Evolutionary conservation across 2,888 invertebrate genomes (phyloP).

Genomic region (Hedychridium roseum): DNA sequence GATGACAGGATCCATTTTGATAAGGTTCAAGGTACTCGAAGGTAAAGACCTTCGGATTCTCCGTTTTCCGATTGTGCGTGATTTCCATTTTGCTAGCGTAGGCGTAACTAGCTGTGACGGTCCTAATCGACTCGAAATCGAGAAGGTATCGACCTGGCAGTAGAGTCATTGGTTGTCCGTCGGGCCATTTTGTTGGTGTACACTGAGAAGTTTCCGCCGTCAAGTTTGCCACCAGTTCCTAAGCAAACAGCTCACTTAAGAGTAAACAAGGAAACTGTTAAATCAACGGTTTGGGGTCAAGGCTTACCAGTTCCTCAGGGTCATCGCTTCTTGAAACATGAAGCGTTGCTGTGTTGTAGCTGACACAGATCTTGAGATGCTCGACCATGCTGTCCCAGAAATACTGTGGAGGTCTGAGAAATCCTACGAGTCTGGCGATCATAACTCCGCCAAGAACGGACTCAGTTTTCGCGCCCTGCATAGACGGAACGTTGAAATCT

Average conservation of each 20-base stretch:
- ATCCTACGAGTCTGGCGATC: conserved; percentile 81
- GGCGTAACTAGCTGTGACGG: conserved; percentile 59
- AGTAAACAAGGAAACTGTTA: not conserved
- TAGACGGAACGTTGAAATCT: conserved; percentile 78
- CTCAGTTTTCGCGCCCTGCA: conserved; percentile 73
- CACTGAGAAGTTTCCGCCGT: conserved; percentile 77
- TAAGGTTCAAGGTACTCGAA: conserved; percentile 91
- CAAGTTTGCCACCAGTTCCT: conserved; percentile 70
- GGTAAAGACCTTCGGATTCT: conserved; percentile 84
- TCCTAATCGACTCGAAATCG: conserved; percentile 75
- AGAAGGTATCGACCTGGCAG: conserved; percentile 73
- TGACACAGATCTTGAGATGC: conserved; percentile 79
- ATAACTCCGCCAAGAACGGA: conserved; percentile 76
- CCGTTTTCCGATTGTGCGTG: conserved; percentile 76
- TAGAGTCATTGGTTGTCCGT: conserved; percentile 62
- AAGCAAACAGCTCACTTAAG: conserved; percentile 8
- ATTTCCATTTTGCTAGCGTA: conserved; percentile 80
- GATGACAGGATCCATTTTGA: conserved; percentile 78
- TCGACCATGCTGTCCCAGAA: conserved; percentile 76
- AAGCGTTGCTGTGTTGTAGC: conserved; percentile 77
- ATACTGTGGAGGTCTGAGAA: conserved; percentile 77
- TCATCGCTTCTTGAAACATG: conserved; percentile 53
- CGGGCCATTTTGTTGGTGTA: conserved; percentile 73
- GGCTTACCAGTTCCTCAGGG: conserved; percentile 49
- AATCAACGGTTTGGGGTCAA: no score